These are phyloP conservation scores for Megalops atlanticus DNA, from an alignment of 2,113 vertebrate species.

Conservation along the genomic window DNA sequence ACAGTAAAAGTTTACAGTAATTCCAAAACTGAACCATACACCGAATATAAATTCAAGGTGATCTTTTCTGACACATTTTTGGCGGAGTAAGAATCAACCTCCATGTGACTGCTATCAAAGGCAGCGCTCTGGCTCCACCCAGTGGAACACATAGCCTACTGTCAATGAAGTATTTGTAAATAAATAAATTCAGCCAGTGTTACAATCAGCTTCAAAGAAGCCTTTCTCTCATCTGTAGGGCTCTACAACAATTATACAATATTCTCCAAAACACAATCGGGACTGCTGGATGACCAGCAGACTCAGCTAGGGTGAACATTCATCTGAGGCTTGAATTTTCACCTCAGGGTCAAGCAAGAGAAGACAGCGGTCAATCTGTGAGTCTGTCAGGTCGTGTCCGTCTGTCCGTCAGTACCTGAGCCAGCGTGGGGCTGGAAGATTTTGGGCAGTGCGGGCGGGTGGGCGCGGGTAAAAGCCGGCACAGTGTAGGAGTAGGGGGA, in stretches of 20 bases:
- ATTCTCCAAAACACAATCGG: background rate
- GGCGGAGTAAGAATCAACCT: background rate
- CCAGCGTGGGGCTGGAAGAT: constrained; percentile 66
- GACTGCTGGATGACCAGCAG: background rate
- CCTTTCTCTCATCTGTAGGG: background rate
- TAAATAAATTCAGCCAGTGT: too few relatives aligned
- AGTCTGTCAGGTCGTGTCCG: background rate
- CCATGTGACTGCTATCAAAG: background rate
- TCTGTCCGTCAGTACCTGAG: constrained; percentile 62
- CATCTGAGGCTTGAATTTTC: too few relatives aligned
- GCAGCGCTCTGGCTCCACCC: background rate
- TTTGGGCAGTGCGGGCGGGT: constrained; percentile 71
- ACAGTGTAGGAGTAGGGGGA: constrained; percentile 56
- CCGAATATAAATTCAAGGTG: background rate
- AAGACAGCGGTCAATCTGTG: background rate
- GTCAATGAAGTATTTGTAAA: background rate
- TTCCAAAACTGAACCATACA: background rate
- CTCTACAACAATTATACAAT: background rate
- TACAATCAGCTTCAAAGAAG: too few relatives aligned
- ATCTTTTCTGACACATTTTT: background rate
- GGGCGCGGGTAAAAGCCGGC: constrained; percentile 61
- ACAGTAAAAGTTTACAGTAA: background rate
- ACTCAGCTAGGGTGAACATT: too few relatives aligned
- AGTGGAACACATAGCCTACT: background rate
- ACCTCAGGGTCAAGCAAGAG: background rate